Percentiles rank a stretch among this genome's conserved stretches.
Conservation (phyloP, 2,113 vertebrate genomes). For the Pitta sordida region DNA sequence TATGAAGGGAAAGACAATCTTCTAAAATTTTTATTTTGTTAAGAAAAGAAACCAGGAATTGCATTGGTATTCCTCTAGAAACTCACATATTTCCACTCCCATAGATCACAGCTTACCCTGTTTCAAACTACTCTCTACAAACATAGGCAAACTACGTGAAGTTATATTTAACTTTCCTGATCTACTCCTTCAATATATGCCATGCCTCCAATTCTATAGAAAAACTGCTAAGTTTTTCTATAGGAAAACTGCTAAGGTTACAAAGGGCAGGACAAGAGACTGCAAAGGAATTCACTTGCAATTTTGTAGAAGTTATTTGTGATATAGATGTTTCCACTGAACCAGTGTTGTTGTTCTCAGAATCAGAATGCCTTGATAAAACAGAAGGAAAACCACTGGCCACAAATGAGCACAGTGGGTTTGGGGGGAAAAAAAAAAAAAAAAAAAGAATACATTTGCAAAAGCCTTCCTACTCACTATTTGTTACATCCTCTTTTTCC, state of each 20-base stretch:
- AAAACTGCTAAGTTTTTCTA: neutral
- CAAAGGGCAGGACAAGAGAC: neutral
- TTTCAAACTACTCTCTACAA: neutral
- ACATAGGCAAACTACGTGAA: neutral
- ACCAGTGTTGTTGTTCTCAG: neutral
- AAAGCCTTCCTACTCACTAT: neutral
- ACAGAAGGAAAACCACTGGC: neutral
- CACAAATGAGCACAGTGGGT: rapidly evolving
- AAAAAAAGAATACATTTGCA: neutral
- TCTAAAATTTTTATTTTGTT: neutral
- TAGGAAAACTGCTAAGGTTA: too few relatives aligned
- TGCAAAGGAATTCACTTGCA: neutral
- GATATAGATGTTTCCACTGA: neutral
- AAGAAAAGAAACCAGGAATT: neutral
- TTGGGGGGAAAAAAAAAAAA: too few relatives aligned
- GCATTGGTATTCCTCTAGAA: neutral
- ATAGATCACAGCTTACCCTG: neutral
- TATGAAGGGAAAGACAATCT: neutral
- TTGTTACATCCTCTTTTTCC: neutral
- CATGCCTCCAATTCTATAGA: neutral
- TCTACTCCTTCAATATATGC: neutral
- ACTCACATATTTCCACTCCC: neutral
- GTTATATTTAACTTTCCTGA: neutral
- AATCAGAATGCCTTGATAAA: neutral
- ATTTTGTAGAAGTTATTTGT: neutral